phyloP scores from a whole-genome alignment of 2,113 vertebrate species.

The Elaphurus davidianus region DNA sequence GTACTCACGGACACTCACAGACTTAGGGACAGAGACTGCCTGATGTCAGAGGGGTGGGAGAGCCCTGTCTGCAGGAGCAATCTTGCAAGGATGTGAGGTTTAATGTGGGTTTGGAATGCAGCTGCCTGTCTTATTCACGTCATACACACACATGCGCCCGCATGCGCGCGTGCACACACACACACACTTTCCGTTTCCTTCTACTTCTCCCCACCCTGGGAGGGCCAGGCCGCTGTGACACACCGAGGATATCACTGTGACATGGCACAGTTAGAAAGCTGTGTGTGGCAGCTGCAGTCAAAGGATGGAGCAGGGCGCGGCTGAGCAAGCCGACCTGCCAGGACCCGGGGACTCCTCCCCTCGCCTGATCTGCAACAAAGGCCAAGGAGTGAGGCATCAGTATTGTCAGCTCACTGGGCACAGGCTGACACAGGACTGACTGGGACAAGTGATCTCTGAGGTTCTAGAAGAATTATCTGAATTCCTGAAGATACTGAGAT shows the following conservation, averaged over 20 bases:
- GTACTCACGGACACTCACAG: neutral
- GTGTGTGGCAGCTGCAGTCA: neutral
- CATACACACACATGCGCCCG: neutral
- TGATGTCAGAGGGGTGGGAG: neutral
- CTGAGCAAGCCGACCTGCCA: neutral
- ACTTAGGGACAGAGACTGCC: neutral
- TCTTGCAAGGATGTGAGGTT: neutral
- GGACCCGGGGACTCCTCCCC: neutral
- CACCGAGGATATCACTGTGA: neutral
- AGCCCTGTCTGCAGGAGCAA: too few species aligned
- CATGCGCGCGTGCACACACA: neutral
- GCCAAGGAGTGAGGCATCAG: neutral
- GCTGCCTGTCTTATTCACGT: neutral
- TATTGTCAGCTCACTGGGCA: neutral
- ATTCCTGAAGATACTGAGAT: neutral
- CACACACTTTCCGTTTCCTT: neutral
- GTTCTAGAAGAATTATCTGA: neutral
- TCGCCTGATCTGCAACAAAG: neutral
- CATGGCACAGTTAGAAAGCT: neutral
- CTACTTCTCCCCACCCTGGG: neutral
- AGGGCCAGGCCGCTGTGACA: neutral
- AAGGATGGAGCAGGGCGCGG: neutral
- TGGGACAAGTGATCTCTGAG: neutral
- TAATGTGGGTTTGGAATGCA: neutral
- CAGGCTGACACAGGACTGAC: neutral